Percentiles rank a stretch among this genome's conserved stretches.
Conservation (phyloP, 2,797 vertebrate genomes). For the Nannoperca australis region DNA sequence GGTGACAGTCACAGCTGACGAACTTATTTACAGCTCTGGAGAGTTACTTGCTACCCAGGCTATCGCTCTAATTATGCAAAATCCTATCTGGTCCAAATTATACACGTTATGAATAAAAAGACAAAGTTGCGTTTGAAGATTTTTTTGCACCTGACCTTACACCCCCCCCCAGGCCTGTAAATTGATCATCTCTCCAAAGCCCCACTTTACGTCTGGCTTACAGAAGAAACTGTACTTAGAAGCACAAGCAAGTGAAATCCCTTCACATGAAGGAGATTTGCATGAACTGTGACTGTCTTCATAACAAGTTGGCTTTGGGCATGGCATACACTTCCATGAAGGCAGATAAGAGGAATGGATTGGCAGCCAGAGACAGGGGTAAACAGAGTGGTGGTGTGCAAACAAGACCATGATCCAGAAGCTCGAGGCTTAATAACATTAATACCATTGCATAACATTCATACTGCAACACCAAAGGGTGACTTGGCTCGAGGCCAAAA, state of each 20-base stretch:
- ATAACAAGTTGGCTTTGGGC: slow-evolving; percentile 57
- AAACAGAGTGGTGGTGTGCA: slow-evolving; percentile 65
- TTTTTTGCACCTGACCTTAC: slow-evolving; percentile 14
- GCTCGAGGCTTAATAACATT: slow-evolving; percentile 55
- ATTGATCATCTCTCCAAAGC: slow-evolving; percentile 45
- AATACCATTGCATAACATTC: slow-evolving; percentile 60
- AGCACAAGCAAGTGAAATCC: slow-evolving; percentile 56
- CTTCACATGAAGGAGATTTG: slow-evolving; percentile 52
- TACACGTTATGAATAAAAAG: slow-evolving; percentile 19
- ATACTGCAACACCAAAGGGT: slow-evolving; percentile 54
- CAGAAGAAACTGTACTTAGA: slow-evolving; percentile 36
- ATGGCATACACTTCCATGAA: slow-evolving; percentile 54
- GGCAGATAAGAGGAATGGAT: slow-evolving; percentile 64
- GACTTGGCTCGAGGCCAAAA: slow-evolving; percentile 54
- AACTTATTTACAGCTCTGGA: slow-evolving; percentile 67
- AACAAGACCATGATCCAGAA: slow-evolving; percentile 68
- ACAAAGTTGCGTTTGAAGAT: slow-evolving; percentile 14
- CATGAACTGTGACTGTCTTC: slow-evolving; percentile 57
- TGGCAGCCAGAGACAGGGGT: slow-evolving; percentile 67
- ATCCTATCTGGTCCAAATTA: slow-evolving; percentile 5
- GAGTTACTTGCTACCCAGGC: slow-evolving; percentile 33
- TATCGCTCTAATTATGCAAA: slow-evolving; percentile 14
- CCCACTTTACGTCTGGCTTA: slow-evolving; percentile 22
- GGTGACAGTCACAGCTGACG: slow-evolving; percentile 20
- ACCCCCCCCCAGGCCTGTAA: slow-evolving; percentile 51